Base-by-base conservation (phyloP, 2,888 invertebrate genomes). In the Enchytraeus crypticus region DNA sequence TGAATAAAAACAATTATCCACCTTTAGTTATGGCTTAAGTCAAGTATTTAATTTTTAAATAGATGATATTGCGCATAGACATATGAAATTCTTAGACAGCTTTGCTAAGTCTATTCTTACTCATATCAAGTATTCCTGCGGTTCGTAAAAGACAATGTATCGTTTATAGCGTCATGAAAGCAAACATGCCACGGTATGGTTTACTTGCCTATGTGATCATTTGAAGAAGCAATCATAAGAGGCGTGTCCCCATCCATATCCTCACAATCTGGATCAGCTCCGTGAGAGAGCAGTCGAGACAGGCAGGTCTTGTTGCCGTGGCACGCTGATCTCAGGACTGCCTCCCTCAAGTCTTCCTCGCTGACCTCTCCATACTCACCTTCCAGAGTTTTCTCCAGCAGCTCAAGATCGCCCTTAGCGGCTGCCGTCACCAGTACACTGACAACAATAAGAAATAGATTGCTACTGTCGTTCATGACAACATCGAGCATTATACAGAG, bases 171-270 rank as follows among this genome's bases (percentile, higher is more conserved):
- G n/a, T n/a, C n/a, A n/a, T n/a, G n/a, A n/a, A n/a, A n/a, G n/a
- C n/a, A n/a, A n/a, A n/a, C n/a, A 11, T 18, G 51, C 23, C 23
- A 27, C 27, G 29, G n/a, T 53, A 27, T 11, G 8, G n/a, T 45
- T 21, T n/a, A 33, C 56, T 21, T 38, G 62, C 59, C 46, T 23
- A 61, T 32, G 47, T 66, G 62, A 51, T 65, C 62, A 56, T 70
- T 69, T 57, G 63, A 43, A 14, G 64, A 63, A 5, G 70, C 69
- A 18, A 70, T 47, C 66, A 68, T 68, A 26, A 71, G 60, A 2
- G 70, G 64, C 1, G 68, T 69, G 59, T 71, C 68, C 8, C 69
- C 68, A 54, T 71, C 70, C 38, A 60, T 33, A 56, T 71, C 69
- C 14, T 64, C 65, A 4, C 66, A 60, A 32, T 67, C 63, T 8